Conservation (phyloP, 2,113 vertebrate genomes). For the Gallinago jamesoni region DNA sequence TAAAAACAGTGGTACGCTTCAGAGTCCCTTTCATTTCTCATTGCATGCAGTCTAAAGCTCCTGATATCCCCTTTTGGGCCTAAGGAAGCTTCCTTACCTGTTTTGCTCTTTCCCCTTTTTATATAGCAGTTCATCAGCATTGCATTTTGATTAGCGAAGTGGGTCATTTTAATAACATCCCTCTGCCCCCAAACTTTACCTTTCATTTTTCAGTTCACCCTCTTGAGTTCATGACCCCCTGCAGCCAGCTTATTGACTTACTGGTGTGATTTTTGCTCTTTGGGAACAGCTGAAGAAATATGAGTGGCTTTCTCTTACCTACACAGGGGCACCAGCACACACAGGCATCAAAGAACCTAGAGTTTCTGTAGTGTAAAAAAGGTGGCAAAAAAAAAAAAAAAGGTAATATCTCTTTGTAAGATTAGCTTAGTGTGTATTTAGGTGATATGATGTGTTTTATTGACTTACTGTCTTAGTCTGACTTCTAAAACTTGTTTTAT, state of each 20-base stretch:
- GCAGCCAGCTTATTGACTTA: not conserved
- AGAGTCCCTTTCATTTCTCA: not conserved
- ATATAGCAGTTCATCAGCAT: not conserved
- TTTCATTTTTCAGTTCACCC: not conserved
- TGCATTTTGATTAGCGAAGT: not conserved
- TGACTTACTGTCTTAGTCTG: not conserved
- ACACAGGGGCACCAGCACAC: not conserved
- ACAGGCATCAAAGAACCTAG: not conserved
- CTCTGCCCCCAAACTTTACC: not conserved
- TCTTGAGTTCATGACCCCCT: not conserved
- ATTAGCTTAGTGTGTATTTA: not conserved
- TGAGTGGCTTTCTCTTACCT: not conserved
- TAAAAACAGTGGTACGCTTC: not conserved
- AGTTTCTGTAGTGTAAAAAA: not conserved
- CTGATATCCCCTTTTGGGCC: not conserved
- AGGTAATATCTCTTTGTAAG: not conserved
- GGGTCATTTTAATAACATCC: not conserved
- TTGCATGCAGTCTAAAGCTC: not conserved
- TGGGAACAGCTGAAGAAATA: not conserved
- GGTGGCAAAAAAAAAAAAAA: not conserved
- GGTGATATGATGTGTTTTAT: not conserved
- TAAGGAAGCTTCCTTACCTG: not conserved
- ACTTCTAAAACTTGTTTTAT: not conserved
- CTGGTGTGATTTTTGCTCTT: not conserved
- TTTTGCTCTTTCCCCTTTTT: not conserved